phyloP scores from a whole-genome alignment of 53 echinoderm and acorn worm species.

The Pentamera pediparva region DNA sequence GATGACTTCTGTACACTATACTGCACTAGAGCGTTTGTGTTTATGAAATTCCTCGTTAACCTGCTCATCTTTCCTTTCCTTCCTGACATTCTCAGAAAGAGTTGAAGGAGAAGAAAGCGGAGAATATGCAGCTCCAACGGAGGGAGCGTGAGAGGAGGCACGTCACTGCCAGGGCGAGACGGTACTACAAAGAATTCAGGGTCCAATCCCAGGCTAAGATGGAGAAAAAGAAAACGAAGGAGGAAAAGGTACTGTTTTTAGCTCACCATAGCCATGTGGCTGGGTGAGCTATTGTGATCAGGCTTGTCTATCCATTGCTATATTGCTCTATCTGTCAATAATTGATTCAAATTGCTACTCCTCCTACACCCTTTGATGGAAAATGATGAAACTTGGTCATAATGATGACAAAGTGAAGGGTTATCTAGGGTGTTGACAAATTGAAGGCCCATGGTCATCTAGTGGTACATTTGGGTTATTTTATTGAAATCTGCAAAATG shows the following conservation, averaged over 20 bases:
- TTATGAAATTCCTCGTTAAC: too few species aligned
- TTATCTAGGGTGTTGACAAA: too few species aligned
- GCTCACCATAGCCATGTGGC: too few species aligned
- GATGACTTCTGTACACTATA: too few species aligned
- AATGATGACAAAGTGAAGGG: too few species aligned
- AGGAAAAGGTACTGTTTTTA: constrained; percentile 65
- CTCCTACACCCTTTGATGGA: not conserved
- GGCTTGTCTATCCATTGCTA: too few species aligned
- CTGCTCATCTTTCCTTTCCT: not conserved
- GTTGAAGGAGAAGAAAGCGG: constrained; percentile 56
- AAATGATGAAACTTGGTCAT: not conserved
- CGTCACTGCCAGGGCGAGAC: constrained; percentile 77
- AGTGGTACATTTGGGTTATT: too few species aligned
- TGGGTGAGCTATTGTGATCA: too few species aligned
- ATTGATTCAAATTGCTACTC: not conserved
- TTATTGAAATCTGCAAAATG: too few species aligned
- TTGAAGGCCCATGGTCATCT: too few species aligned
- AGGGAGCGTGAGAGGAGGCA: constrained; percentile 73
- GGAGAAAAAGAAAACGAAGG: constrained; percentile 69
- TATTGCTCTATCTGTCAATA: not conserved
- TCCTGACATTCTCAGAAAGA: constrained; percentile 53
- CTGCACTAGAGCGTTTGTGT: too few species aligned
- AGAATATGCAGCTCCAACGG: constrained; percentile 49
- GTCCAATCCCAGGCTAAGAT: constrained; percentile 63
- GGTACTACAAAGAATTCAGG: constrained; percentile 90